Conservation (phyloP, 1,140 invertebrate species). For the Acromyrmex echinatior region DNA sequence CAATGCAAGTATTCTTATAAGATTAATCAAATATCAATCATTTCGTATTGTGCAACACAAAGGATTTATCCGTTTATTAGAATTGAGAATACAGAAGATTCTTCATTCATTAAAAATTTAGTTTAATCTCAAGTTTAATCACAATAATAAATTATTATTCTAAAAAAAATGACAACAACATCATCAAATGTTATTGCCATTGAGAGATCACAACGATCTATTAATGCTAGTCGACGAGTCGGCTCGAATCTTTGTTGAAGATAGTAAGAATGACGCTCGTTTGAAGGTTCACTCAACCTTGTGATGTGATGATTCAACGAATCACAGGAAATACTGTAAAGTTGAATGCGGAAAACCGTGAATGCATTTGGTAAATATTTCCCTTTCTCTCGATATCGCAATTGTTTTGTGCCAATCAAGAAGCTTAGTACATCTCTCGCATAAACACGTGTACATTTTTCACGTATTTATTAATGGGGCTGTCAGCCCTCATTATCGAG, state of each 20-base stretch:
- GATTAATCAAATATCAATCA: no score
- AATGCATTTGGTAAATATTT: neutral
- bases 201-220: neutral
- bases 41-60: neutral
- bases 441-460: neutral
- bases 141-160: neutral
- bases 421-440: neutral
- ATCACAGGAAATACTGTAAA: conserved; percentile 10
- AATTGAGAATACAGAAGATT: neutral
- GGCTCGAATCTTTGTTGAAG: neutral
- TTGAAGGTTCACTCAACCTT: conserved; percentile 73
- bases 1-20: neutral
- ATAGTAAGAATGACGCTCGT: conserved; percentile 57
- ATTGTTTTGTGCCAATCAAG: neutral
- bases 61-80: neutral
- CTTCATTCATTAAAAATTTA: neutral
- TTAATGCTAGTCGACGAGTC: neutral
- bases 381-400: neutral
- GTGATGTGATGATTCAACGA: conserved; percentile 53
- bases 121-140: neutral
- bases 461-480: neutral
- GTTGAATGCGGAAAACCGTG: neutral
- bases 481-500: neutral
- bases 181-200: neutral
- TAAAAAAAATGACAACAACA: neutral